Base-by-base conservation (phyloP, 2,797 vertebrate species). In the Dallia pectoralis region DNA sequence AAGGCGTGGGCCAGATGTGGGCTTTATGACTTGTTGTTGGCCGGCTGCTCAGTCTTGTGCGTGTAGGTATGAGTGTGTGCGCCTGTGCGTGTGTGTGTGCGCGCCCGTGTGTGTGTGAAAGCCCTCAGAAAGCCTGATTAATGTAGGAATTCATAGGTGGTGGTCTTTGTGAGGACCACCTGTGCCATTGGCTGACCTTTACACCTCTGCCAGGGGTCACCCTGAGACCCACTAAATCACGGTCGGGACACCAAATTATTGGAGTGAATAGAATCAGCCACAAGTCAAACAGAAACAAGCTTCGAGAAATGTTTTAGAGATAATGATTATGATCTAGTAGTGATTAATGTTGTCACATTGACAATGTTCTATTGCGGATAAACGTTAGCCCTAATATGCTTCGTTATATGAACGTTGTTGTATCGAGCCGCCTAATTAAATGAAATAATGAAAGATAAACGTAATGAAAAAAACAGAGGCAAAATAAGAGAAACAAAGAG, bases 1-100 rank as follows among this genome's bases (percentile, higher is more conserved):
- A 82, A 44, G 9, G 70, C 71, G 73, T 27, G 53, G 71, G 66
- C 71, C 81, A 88, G 81, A 81, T 85, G 87, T 85, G 64, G 36
- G 67, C 74, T 84, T 80, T 68, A 85, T 77, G 51, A 67, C 73
- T 44, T 77, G 44, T 65, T 79, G 70, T 71, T 83, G 79, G 82
- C 74, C 19, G 68, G 59, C 9, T n/a, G 53, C 18, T 19, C 53
- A 25, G 51, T 11, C 7, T 56, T 22, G 51, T 1, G 3, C 33
- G 59, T 49, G 64, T 59, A 32, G 67, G 22, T 56, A n/a, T 40
- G 63, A 33, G 61, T 49, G 61, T 32, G 49, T 36, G 63, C 53
- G 63, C 51, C 40, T 30, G 32, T 19, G 63, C 4, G 22, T 61
- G 56, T 22, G 8, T 4, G 4, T 9, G 53, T 59, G 53, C 9